Evolutionary conservation across 2,888 invertebrate species (phyloP), one percentile per base, ranked within the genome.

Genomic region (Drosophila acutilabella): DNA sequence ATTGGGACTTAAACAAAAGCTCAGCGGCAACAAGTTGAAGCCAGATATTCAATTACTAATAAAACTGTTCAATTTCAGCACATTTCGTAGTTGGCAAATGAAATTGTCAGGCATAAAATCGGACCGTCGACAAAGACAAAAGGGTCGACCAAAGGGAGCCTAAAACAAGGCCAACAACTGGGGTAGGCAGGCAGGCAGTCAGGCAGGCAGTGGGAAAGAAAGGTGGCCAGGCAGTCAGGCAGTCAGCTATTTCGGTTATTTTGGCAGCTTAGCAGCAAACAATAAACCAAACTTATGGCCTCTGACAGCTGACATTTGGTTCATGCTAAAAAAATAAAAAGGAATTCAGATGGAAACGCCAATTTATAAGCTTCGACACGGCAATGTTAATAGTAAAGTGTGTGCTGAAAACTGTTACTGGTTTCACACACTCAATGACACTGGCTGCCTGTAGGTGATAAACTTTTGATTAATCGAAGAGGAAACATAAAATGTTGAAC

Each of bases 251-350:
- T 68, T 66, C 65, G 58, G 70, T 74, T 80, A 71, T 76, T 74
- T 86, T 80, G 76, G 68, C 78, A 72, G 64, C 72, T 72, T 68
- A 47, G 61, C 68, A 60, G 62, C 69, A 59, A 80, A 83, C 84
- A 83, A 86, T 81, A 83, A 84, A 77, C 66, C 67, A 61, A 81
- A 81, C 80, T 81, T 86, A 81, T 78, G 78, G 78, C 71, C 71
- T 79, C 66, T 82, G 87, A 82, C 87, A 86, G 82, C 81, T 83
- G 84, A 81, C 78, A 73, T 64, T 86, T 56, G 73, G 62, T 66
- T 59, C 70, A 51, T 59, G 62, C 60, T 60, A 33, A 64, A 20
- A 38, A 11, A 23, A 3, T n/a, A n/a, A 18, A 26, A 11, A 36
- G 5, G 7, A 56, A 61, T 70, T 78, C 70, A 68, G 60, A 75